Evolutionary conservation across 2,797 vertebrate genomes (phyloP), one percentile per base, ranked within the genome.

Genomic region (Crenichthys baileyi): DNA sequence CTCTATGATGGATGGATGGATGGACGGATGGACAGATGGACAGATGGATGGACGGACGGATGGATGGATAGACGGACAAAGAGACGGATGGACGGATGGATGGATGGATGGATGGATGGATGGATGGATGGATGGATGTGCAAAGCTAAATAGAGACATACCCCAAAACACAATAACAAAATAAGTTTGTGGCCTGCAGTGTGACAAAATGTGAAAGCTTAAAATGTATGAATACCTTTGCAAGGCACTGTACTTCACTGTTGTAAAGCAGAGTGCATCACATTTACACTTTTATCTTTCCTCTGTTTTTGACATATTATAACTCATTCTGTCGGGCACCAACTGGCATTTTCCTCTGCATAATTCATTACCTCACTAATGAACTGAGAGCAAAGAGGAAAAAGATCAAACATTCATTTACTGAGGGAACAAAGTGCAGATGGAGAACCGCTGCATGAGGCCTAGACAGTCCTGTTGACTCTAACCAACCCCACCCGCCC

Each of bases 341-440:
- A 60, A 75, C 77, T 85, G 92, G 81, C 86, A 77, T 85, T 84
- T 84, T 80, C 78, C 39, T 55, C 73, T 85, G 82, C 79, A 90
- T 92, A 84, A 90, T 91, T 91, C 82, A 93, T 90, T 80, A 79
- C 73, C 76, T 73, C 80, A 53, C 89, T 90, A 92, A 93, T 89
- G 84, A 94, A 84, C 75, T 83, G 82, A 83, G 75, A 67, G 76
- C 83, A 81, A 84, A 65, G 29, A 75, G 48, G 60, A 76, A 78
- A 79, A 71, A 78, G 76, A 67, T 84, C 44, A 55, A 70, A 81
- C 58, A 16, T 87, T 44, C 76, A 51, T 80, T 81, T 79, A 83
- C 56, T 13, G 22, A 82, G 70, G 75, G 82, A 87, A 85, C 76
- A 83, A 88, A 90, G 83, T 73, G 83, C 73, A 85, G 72, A 82